These are phyloP conservation scores for Trematocara marginatum DNA, from an alignment of 2,113 vertebrate genomes.

Conservation along the genomic window DNA sequence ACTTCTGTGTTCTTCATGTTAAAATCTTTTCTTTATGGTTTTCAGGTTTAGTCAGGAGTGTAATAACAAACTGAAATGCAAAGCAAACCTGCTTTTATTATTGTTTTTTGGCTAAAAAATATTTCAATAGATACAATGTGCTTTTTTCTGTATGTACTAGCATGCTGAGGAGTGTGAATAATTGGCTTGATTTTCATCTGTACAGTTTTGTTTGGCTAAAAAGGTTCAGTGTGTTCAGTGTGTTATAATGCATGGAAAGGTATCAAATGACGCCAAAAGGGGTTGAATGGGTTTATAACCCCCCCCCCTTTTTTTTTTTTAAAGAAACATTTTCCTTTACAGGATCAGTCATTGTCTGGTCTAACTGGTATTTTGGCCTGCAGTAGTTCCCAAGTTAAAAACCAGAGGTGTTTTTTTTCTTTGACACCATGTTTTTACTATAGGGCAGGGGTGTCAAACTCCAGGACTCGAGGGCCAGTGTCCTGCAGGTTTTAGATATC, in stretches of 20 bases:
- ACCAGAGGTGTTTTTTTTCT: neutral
- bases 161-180: neutral
- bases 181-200: rapidly evolving
- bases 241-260: neutral
- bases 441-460: neutral
- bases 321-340: conserved; percentile 59
- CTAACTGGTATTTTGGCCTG: neutral
- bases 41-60: neutral
- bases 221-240: neutral
- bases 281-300: neutral
- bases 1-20: neutral
- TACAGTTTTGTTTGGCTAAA: neutral
- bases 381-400: neutral
- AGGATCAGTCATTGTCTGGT: neutral
- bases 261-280: neutral
- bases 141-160: neutral
- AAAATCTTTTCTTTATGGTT: rapidly evolving
- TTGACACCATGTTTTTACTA: neutral
- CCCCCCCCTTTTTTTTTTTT: neutral
- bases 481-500: neutral
- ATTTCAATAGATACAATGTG: neutral
- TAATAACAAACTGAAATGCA: neutral
- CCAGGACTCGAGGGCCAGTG: neutral
- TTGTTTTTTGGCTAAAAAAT: neutral
- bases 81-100: neutral